Evolutionary conservation across 1,140 invertebrate genomes (phyloP).

Genomic region (Drosophila busckii): DNA sequence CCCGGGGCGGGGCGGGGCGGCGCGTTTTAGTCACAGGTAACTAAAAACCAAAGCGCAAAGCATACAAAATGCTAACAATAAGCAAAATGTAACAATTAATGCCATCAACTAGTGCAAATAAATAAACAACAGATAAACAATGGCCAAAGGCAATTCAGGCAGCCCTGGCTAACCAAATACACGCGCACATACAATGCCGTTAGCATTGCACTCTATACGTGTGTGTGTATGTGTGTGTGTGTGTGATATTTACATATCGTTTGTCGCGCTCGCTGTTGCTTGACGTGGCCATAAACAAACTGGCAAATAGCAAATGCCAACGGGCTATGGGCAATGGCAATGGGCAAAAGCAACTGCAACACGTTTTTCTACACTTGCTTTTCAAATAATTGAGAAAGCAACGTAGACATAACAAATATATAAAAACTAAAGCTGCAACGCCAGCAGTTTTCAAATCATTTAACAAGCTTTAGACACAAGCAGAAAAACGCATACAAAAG

Average conservation of each 20-base stretch:
- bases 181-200: constrained; percentile 53
- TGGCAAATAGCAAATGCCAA: background rate
- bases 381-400: constrained; percentile 57
- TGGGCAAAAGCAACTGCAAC: constrained; percentile 30
- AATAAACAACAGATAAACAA: constrained; percentile 41
- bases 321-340: background rate
- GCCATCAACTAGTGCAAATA: constrained; percentile 56
- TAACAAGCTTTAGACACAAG: too few species aligned
- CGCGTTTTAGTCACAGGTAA: too few species aligned
- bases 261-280: constrained; percentile 35
- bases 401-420: constrained; percentile 20
- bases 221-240: background rate
- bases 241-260: constrained; percentile 53
- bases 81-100: constrained; percentile 67
- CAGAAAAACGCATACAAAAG: too few species aligned
- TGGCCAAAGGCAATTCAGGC: constrained; percentile 54
- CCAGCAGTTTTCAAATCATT: too few species aligned
- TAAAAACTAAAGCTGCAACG: background rate
- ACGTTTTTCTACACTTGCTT: too few species aligned
- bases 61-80: constrained; percentile 18
- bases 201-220: background rate
- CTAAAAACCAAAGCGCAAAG: constrained; percentile 29
- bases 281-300: constrained; percentile 22
- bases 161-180: constrained; percentile 43
- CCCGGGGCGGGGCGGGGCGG: too few species aligned